Base-by-base conservation (phyloP, 1,140 invertebrate species). In the Papilio glaucus region DNA sequence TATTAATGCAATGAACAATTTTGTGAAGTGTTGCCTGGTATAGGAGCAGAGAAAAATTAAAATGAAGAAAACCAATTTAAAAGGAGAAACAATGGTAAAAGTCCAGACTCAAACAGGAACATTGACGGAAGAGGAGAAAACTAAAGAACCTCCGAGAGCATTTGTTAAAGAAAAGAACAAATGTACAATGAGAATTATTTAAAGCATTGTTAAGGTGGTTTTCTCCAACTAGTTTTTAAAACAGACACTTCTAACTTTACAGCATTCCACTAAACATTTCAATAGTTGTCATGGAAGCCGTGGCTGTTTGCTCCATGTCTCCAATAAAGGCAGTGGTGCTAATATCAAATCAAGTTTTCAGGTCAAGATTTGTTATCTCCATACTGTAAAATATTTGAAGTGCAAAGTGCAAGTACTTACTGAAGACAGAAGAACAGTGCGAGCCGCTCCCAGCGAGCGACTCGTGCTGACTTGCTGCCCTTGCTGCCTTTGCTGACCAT, bases 311-410 rank as follows among this genome's bases (percentile, higher is more conserved):
- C 81, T 82, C 79, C 80, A 83, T 83, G 70, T 74, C 62, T 79
- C 33, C 71, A 72, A 77, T 84, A 78, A 82, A 85, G 83, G 83
- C 78, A 76, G 82, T 84, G 87, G 84, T 93, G 89, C 88, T 93
- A 93, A 93, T 93, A 80, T 89, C 81, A 80, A 90, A 91, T 93
- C 91, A 84, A 93, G 91, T 93, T 93, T 93, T 93, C 91, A 93
- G 91, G 91, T 93, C 84, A 88, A 86, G 80, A 87, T 80, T 77
- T 81, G 77, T 75, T 82, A 53, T 82, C 83, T 68, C 57, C 83
- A 80, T 67, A 70, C 68, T 80, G 71, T 72, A 53, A 57, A 76
- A 78, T 80, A 79, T 72, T 57, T 39, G 18, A 72, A 41, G 80
- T 76, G 74, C 75, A 71, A 63, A 68, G 57, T 49, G 38, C 38